phyloP scores from a whole-genome alignment of 2,797 vertebrate species.

The Todus mexicanus region DNA sequence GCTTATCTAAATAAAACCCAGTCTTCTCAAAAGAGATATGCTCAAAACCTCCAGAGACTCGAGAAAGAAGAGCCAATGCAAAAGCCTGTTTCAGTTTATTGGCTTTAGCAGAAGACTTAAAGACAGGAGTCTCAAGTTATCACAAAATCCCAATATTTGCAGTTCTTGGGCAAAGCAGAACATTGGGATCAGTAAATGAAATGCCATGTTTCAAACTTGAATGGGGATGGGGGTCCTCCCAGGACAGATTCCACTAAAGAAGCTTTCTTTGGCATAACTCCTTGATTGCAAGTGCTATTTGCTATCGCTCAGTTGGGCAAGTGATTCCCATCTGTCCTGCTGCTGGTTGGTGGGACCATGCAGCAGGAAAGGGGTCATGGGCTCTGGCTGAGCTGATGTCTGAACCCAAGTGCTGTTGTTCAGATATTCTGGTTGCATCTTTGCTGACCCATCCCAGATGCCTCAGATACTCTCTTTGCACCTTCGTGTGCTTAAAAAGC shows the following conservation, averaged over 20 bases:
- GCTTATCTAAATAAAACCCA: neutral
- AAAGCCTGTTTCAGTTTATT: neutral
- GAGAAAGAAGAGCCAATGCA: neutral
- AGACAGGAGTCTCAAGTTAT: neutral
- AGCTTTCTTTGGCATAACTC: neutral
- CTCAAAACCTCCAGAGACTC: neutral
- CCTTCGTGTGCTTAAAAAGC: no score
- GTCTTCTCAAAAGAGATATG: neutral
- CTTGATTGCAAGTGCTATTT: neutral
- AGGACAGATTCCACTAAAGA: neutral
- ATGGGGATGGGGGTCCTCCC: neutral
- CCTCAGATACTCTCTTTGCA: neutral
- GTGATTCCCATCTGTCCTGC: neutral
- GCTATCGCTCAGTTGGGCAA: fast-evolving
- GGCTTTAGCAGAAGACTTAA: neutral
- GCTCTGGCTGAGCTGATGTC: neutral
- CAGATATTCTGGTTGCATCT: no score
- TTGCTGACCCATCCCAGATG: neutral
- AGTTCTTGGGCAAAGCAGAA: neutral
- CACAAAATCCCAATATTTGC: neutral
- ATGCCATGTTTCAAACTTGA: fast-evolving
- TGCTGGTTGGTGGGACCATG: fast-evolving
- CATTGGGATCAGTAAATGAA: neutral
- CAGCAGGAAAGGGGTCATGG: neutral
- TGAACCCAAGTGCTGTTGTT: neutral